These are phyloP conservation scores for Cyrtorhinus lividipennis DNA, from an alignment of 1,140 invertebrate species.

Conservation along the genomic window DNA sequence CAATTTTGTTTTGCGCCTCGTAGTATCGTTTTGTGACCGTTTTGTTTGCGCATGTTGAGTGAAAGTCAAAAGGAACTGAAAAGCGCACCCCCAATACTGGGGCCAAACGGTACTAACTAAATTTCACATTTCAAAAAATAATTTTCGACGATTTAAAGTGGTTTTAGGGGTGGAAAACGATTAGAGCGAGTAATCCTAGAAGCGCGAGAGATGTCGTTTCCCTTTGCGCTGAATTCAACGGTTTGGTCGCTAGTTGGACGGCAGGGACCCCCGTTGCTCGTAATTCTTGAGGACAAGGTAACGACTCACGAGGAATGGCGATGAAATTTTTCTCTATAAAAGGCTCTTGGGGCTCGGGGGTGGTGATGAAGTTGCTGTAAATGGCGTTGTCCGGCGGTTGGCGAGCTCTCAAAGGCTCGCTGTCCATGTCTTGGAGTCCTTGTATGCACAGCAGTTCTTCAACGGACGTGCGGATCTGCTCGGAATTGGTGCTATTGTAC, in stretches of 20 bases:
- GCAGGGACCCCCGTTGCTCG: slow-evolving; percentile 11
- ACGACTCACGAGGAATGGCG: background rate
- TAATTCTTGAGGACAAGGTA: slow-evolving; percentile 10
- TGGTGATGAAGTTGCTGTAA: background rate
- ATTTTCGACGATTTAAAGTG: too few species aligned
- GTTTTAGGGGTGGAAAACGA: too few species aligned
- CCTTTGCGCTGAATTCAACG: background rate
- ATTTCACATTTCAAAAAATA: too few species aligned
- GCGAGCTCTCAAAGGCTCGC: background rate
- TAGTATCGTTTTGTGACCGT: too few species aligned
- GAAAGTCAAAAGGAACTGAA: too few species aligned
- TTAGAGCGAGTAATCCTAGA: too few species aligned
- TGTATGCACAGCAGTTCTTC: slow-evolving; percentile 43
- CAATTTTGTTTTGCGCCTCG: too few species aligned
- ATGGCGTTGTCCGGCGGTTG: background rate
- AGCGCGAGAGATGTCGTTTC: background rate
- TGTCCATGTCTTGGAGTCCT: background rate
- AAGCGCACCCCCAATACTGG: too few species aligned
- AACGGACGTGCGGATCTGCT: slow-evolving; percentile 44
- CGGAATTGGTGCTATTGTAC: slow-evolving; percentile 53
- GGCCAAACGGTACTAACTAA: too few species aligned
- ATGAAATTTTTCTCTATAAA: background rate
- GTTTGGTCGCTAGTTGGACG: slow-evolving; percentile 8
- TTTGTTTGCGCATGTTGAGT: too few species aligned
- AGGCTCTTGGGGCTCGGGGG: background rate